Conservation (phyloP, 2,113 vertebrate genomes). For the Ciconia boyciana region DNA sequence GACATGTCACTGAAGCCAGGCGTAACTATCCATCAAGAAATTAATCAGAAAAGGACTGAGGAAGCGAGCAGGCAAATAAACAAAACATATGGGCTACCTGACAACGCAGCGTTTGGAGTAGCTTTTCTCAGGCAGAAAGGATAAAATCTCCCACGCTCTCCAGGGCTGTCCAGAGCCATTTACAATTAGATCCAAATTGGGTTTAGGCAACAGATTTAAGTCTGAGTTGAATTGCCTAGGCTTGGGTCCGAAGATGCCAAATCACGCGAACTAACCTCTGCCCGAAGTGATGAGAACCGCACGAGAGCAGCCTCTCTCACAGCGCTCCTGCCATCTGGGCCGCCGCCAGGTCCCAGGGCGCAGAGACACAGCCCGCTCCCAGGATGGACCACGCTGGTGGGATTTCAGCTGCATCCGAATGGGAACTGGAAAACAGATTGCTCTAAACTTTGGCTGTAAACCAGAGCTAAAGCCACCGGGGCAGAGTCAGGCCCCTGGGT, state of each 20-base stretch:
- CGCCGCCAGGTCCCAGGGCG: background rate
- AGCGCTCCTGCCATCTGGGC: constrained; percentile 21
- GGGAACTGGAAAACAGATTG: background rate
- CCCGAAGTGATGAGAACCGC: constrained; percentile 10
- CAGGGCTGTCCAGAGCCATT: background rate
- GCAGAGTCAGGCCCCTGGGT: constrained; percentile 3
- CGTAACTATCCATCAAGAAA: background rate
- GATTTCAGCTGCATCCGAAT: constrained; percentile 29
- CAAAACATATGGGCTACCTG: constrained; percentile 23
- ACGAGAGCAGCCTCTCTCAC: background rate
- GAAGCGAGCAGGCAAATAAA: constrained; percentile 7
- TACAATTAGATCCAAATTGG: background rate
- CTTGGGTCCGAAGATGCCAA: constrained; percentile 3
- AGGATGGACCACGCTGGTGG: background rate
- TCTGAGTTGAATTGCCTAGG: background rate
- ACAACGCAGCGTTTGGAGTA: background rate
- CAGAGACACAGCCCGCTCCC: background rate
- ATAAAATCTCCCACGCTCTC: constrained; percentile 23
- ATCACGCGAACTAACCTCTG: background rate
- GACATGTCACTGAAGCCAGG: background rate
- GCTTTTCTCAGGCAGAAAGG: background rate
- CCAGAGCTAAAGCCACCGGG: background rate
- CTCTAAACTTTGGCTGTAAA: constrained; percentile 10
- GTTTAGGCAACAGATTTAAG: constrained; percentile 1
- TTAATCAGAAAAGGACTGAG: background rate